phyloP scores from a whole-genome alignment of 1,140 invertebrate species.

The Brachionus rubens region DNA sequence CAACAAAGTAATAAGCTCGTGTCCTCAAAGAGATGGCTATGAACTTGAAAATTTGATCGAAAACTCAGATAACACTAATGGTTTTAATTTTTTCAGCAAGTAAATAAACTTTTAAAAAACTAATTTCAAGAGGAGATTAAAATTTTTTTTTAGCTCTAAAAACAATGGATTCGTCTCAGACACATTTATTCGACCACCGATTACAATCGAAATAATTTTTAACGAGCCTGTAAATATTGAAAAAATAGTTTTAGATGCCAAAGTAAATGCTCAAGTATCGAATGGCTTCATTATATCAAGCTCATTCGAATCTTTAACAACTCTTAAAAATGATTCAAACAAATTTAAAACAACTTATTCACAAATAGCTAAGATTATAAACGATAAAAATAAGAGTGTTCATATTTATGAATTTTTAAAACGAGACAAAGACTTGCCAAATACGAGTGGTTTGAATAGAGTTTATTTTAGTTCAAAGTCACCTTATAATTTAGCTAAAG shows the following conservation, averaged over 20 bases:
- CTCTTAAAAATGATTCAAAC: not conserved
- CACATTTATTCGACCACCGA: slow-evolving; percentile 13
- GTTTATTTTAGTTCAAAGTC: slow-evolving; percentile 34
- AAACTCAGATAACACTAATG: not conserved
- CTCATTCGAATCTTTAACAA: not conserved
- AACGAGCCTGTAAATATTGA: slow-evolving; percentile 10
- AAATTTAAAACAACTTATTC: not conserved
- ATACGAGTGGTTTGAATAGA: not conserved
- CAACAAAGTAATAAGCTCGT: not conserved
- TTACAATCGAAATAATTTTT: slow-evolving; percentile 6
- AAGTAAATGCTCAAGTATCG: slow-evolving; percentile 36
- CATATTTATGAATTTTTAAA: slow-evolving; percentile 34
- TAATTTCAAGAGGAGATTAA: not conserved
- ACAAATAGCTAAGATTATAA: slow-evolving; percentile 12
- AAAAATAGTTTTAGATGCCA: slow-evolving; percentile 14
- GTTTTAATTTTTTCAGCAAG: not conserved
- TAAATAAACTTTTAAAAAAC: not conserved
- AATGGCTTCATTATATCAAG: slow-evolving; percentile 2
- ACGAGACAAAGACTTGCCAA: not conserved
- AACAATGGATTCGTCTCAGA: slow-evolving; percentile 21
- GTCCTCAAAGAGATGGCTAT: slow-evolving; percentile 35
- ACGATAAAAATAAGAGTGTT: not conserved
- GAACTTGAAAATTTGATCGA: slow-evolving; percentile 37
- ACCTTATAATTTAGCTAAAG: not conserved
- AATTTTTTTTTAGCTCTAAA: not conserved